Base-by-base conservation (phyloP, 2,888 invertebrate genomes). In the Prionchulus punctatus region DNA sequence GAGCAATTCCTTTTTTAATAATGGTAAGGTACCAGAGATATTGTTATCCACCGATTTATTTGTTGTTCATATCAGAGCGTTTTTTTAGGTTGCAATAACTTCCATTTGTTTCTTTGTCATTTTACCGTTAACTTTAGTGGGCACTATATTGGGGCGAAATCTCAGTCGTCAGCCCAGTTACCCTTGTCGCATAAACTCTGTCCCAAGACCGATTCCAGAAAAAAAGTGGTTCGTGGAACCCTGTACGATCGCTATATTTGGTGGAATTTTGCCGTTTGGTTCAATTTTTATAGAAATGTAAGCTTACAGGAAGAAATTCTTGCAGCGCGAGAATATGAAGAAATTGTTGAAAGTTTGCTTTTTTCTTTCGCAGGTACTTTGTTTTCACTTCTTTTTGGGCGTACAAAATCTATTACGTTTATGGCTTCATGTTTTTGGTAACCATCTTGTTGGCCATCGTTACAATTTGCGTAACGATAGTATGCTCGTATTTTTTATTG, bases 331-430 rank as follows among this genome's bases (percentile, higher is more conserved):
- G 7, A 1, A 30, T 50, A n/a, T n/a, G n/a, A n/a, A n/a, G n/a
- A n/a, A n/a, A n/a, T n/a, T n/a, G n/a, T n/a, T n/a, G n/a, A n/a
- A n/a, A n/a, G n/a, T n/a, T n/a, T n/a, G n/a, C n/a, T n/a, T n/a
- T 57, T 43, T n/a, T 82, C 62, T 65, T 21, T 27, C 53, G 7
- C 64, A 76, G 75, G 86, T 90, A 98, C 73, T 98, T 98, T 72
- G 96, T 98, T 67, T 98, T 98, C 75, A 98, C 98, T 25, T 98
- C 98, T 28, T 98, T 98, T 77, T 99, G 98, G 98, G 98, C 98
- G 43, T 98, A 98, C 77, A 98, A 99, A 78, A 98, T 99, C 72
- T 98, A 98, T 73, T 98, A 98, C 77, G 96, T 98, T 45, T 98
- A 96, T 75, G 98, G 96, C 63, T 98, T 98, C 74, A 96, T 96